phyloP scores from a whole-genome alignment of 1,140 invertebrate genomes.

The Plutomurus gul region DNA sequence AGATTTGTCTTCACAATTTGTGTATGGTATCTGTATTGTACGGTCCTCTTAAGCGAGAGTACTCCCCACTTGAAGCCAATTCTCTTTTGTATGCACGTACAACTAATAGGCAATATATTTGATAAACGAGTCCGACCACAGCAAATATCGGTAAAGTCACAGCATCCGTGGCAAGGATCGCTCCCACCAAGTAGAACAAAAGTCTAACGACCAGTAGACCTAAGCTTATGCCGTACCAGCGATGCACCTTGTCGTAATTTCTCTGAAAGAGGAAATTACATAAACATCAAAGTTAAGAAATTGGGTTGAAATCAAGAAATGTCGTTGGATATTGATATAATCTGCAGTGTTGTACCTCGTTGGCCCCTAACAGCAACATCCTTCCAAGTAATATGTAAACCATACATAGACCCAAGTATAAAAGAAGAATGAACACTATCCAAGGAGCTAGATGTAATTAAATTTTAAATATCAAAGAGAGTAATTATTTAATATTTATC shows the following conservation, averaged over 20 bases:
- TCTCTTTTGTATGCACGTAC: background rate
- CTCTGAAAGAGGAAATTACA: background rate
- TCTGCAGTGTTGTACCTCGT: background rate
- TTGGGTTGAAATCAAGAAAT: background rate
- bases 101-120: slow-evolving; percentile 5
- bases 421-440: background rate
- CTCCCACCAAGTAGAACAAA: background rate
- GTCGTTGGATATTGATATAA: background rate
- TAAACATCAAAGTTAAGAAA: background rate
- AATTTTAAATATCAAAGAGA: background rate
- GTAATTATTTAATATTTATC: background rate
- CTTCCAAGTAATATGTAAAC: background rate
- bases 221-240: background rate
- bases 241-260: background rate
- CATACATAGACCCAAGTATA: background rate
- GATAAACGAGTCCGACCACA: background rate
- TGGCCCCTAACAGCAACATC: background rate
- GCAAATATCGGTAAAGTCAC: background rate
- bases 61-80: background rate
- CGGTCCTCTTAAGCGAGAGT: background rate
- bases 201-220: background rate
- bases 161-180: background rate
- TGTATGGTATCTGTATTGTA: background rate
- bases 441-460: background rate
- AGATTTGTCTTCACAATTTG: background rate